Evolutionary conservation across 2,797 vertebrate species (phyloP), one percentile per base, ranked within the genome.

Genomic region (Lepilemur ruficaudatus): DNA sequence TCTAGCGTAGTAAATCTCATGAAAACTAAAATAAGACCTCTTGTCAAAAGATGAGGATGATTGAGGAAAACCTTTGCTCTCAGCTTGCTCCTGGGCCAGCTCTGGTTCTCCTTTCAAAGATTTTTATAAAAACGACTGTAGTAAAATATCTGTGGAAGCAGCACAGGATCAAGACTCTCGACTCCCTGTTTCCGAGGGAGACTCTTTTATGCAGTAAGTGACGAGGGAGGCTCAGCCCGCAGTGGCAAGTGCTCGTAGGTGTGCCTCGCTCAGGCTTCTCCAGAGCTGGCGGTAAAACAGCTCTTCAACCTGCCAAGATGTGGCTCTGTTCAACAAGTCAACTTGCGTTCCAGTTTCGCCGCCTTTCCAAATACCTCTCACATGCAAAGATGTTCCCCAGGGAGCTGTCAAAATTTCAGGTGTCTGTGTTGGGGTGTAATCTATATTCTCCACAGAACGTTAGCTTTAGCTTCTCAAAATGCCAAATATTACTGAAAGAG

Each of bases 241-340:
- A 1, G 28, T 23, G 2, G 2, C 28, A 18, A 63, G 28, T 1
- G 7, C 4, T 1, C 11, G n/a, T 17, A 38, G 46, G 17, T 9
- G 14, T 52, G 15, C 25, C 52, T 30, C 8, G 12, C 20, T 28
- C 35, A 7, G 59, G 25, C 7, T 55, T 32, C 14, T 25, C 69
- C 5, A 0, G 18, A 91, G 65, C 0, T 17, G 13, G 48, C 32
- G 61, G 17, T 0, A 13, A 14, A 32, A 9, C 2, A 32, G 15
- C 50, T 2, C 22, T 7, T 50, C 2, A 0, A 2, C 70, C 50
- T 48, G 32, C 78, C 35, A 48, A 11, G 41, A 5, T 0, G 0
- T 20, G 61, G 32, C 69, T 65, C 69, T 7, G 1, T 57, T 57
- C 67, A 20, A 2, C 72, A 48, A 12, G 14, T 32, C 43, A 30